Percentiles rank a stretch among this genome's conserved stretches.
Evolutionary conservation across 35 echinoderm and acorn worm genomes (phyloP).

Genomic region (Heliocidaris erythrogramma): DNA sequence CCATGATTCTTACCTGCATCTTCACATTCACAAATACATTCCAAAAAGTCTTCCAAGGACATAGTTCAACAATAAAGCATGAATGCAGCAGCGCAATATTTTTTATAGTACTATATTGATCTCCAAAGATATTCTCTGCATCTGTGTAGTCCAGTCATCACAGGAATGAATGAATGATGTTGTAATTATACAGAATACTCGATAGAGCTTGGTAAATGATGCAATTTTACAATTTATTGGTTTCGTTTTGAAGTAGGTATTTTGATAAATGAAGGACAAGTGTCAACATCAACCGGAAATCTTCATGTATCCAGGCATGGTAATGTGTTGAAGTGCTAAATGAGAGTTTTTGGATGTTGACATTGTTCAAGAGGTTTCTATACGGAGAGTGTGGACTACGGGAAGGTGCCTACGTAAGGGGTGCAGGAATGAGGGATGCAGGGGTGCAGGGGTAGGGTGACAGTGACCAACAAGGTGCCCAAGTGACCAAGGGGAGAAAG

Average conservation of each 20-base stretch:
- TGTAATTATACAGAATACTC: no score
- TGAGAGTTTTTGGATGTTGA: neutral
- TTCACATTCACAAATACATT: neutral
- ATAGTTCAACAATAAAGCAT: neutral
- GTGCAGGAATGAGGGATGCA: no score
- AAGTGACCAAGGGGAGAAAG: no score
- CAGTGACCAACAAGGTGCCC: no score
- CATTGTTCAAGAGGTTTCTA: neutral
- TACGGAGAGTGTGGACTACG: no score
- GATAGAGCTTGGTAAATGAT: neutral
- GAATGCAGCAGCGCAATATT: neutral
- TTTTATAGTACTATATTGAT: neutral
- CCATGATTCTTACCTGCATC: neutral
- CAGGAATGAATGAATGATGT: neutral
- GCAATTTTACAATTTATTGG: neutral
- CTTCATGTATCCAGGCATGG: neutral
- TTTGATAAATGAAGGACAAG: neutral
- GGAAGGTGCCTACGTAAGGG: no score
- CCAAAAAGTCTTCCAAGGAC: neutral
- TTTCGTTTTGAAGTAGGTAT: neutral
- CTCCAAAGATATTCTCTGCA: neutral
- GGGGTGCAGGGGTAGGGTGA: no score
- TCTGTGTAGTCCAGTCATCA: neutral
- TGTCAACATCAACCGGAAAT: neutral
- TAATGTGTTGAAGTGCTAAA: neutral